Base-by-base conservation (phyloP, 2,888 invertebrate species). In the Ormyrus thymus region DNA sequence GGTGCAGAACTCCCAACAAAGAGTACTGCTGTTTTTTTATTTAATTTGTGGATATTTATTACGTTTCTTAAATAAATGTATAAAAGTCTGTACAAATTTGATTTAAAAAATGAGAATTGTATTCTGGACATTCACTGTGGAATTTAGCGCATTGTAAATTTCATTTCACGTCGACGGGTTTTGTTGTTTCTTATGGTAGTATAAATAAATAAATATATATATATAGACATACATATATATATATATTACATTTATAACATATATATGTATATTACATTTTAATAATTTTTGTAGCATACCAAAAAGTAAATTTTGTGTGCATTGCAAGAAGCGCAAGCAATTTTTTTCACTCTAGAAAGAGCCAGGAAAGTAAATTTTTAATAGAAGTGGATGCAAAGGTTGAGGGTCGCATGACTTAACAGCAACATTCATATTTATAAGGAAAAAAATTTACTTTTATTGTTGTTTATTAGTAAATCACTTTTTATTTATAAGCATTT, bases 281-380 rank as follows among this genome's bases (percentile, higher is more conserved):
- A 55, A 62, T 45, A 48, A 8, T 65, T 64, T 46, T 45, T 43
- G 59, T 71, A 46, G 53, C 55, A 59, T 43, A 71, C 53, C n/a
- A 61, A 55, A 64, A 78, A 62, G 7, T 75, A 71, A 72, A 71
- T 70, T 61, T 79, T 68, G 76, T 79, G 76, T 79, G 58, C 76
- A 65, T 72, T 76, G 76, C 61, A 61, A 64, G 46, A 79, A 79
- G 79, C 79, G 61, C 62, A 76, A 79, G 70, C 72, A 72, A 68
- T 53, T 71, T 50, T 50, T 11, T 62, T 43, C 62, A n/a, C 6
- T 73, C 55, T 7, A 43, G 8, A 76, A 11, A 13, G 43, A 46
- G 65, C 51, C 45, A 45, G 45, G 55, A 66, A 46, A 56, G 51
- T 51, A 7, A 56, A 15, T 65, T 69, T 65, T 13, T 69, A 51